phyloP scores from a whole-genome alignment of 2,888 invertebrate species.

The Sicus ferrugineus region DNA sequence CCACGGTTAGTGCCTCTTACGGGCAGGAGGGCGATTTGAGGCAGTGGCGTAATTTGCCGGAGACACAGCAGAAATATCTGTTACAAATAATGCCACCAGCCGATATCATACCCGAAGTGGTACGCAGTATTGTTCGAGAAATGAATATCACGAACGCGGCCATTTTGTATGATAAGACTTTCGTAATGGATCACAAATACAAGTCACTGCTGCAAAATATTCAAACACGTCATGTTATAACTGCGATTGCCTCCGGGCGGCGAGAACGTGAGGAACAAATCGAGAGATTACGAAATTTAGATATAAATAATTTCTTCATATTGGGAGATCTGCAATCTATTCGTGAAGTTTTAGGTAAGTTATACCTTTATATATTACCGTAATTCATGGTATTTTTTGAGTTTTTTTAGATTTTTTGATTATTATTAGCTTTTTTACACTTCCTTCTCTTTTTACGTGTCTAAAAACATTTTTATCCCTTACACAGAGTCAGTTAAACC shows the following conservation, averaged over 20 bases:
- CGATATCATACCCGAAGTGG: constrained; percentile 83
- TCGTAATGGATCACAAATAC: constrained; percentile 94
- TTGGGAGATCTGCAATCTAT: constrained; percentile 78
- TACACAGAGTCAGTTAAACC: constrained; percentile 71
- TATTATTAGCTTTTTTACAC: too few species aligned
- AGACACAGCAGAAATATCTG: constrained; percentile 76
- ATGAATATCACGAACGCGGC: constrained; percentile 92
- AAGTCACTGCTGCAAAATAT: constrained; percentile 89
- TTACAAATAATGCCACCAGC: constrained; percentile 81
- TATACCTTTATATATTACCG: not conserved
- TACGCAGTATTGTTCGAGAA: constrained; percentile 80
- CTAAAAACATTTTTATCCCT: not conserved
- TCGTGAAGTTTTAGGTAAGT: constrained; percentile 72
- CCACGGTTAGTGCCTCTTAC: constrained; percentile 85
- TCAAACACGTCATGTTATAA: constrained; percentile 88
- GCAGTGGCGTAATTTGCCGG: constrained; percentile 80
- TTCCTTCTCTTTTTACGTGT: not conserved
- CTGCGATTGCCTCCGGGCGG: constrained; percentile 69
- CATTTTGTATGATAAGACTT: constrained; percentile 87
- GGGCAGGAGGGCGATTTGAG: constrained; percentile 84
- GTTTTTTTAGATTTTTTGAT: too few species aligned
- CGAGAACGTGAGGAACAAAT: constrained; percentile 72
- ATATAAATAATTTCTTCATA: constrained; percentile 90
- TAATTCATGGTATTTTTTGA: not conserved
- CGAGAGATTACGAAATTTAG: constrained; percentile 77